Conservation (phyloP, 1,140 invertebrate genomes). For the Hylaeus volcanicus region DNA sequence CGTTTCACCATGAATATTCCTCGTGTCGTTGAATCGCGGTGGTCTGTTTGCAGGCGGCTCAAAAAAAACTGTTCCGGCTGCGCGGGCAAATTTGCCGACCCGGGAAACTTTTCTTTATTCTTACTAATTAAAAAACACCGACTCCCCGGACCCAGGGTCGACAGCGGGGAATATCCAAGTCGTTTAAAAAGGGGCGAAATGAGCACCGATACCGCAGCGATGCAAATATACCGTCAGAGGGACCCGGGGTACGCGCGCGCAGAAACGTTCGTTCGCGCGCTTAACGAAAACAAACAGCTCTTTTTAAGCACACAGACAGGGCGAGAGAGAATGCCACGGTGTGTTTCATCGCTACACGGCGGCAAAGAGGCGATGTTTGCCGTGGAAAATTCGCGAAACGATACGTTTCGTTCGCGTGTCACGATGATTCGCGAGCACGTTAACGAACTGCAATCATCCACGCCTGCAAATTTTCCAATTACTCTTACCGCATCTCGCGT, state of each 20-base stretch:
- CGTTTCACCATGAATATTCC: too few species aligned
- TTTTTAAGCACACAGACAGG: background rate
- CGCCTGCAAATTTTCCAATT: conserved; percentile 21
- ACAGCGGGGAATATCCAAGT: too few species aligned
- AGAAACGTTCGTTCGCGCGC: background rate
- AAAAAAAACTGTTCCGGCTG: too few species aligned
- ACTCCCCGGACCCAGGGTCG: too few species aligned
- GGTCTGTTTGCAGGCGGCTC: too few species aligned
- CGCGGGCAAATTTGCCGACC: too few species aligned
- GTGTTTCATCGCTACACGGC: too few species aligned
- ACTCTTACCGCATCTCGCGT: background rate
- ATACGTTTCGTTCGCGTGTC: background rate
- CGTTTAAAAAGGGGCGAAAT: background rate
- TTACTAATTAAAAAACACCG: too few species aligned
- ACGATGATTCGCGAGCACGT: background rate
- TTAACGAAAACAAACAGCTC: background rate
- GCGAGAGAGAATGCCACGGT: too few species aligned
- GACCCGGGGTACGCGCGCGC: background rate
- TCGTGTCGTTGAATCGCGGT: too few species aligned
- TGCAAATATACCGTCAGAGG: background rate
- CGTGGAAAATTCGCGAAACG: background rate
- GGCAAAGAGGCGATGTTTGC: background rate
- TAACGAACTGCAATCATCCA: conserved; percentile 28
- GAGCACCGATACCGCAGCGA: background rate
- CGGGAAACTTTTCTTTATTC: too few species aligned